Percentiles rank a stretch among this genome's conserved stretches.
These are phyloP conservation scores for Scaptomyza polygonia DNA, from an alignment of 2,888 invertebrate species.

Conservation along the genomic window DNA sequence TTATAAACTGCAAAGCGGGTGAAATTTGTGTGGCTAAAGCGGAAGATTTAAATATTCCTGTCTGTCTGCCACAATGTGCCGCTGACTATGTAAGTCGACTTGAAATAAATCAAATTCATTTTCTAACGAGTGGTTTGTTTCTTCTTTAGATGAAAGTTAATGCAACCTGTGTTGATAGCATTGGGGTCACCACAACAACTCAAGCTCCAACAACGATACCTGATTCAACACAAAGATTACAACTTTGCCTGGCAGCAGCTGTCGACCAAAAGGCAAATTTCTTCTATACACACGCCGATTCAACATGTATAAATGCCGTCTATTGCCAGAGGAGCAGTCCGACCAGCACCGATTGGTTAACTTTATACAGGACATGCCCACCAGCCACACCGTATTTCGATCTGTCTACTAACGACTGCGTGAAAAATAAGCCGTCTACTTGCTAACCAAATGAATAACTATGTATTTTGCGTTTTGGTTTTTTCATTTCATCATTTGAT, in stretches of 20 bases:
- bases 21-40: conserved; percentile 42
- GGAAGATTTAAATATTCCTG: neutral
- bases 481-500: no score
- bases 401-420: conserved; percentile 12
- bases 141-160: neutral
- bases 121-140: neutral
- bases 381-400: conserved; percentile 37
- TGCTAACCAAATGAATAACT: conserved; percentile 16
- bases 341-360: conserved; percentile 15
- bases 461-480: no score
- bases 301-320: conserved; percentile 44
- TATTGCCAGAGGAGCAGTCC: conserved; percentile 46
- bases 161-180: conserved; percentile 30
- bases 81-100: conserved; percentile 43
- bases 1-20: conserved; percentile 26
- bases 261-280: accelerated
- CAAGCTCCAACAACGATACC: conserved; percentile 35
- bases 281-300: conserved; percentile 46
- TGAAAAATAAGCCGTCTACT: conserved; percentile 26
- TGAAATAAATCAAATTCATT: neutral
- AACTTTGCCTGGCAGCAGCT: conserved; percentile 18
- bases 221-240: neutral
- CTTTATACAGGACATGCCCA: conserved; percentile 27
- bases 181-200: conserved; percentile 19
- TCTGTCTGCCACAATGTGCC: conserved; percentile 53